Evolutionary conservation across 1,140 invertebrate genomes (phyloP).

Genomic region (Nephotettix cincticeps): DNA sequence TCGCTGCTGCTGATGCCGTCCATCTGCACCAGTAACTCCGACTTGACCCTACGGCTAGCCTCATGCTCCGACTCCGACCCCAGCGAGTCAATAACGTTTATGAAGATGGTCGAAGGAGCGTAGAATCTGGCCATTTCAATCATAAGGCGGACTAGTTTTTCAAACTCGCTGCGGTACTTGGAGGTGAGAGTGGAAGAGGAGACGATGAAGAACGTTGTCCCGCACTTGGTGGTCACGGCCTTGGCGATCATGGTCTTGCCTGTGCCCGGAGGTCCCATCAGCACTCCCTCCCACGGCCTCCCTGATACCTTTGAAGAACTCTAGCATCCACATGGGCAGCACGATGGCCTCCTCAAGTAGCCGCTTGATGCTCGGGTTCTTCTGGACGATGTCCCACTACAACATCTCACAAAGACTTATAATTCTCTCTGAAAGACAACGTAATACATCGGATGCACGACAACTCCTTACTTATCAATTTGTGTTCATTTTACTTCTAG

Average conservation of each 20-base stretch:
- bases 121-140: conserved; percentile 99
- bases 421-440: too few species aligned
- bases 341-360: conserved; percentile 97
- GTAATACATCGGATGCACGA: too few species aligned
- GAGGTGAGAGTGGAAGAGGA: conserved; percentile 96
- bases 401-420: too few species aligned
- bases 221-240: conserved; percentile 98
- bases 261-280: conserved; percentile 96
- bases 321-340: conserved; percentile 96
- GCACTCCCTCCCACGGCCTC: conserved; percentile 89
- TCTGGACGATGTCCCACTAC: conserved; percentile 97
- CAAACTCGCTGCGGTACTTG: conserved; percentile 98
- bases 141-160: conserved; percentile 94
- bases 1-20: conserved; percentile 84
- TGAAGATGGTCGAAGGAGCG: conserved; percentile 98
- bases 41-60: conserved; percentile 95
- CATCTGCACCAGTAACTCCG: conserved; percentile 98
- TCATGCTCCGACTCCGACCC: conserved; percentile 98
- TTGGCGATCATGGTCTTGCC: conserved; percentile 99
- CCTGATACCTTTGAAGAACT: conserved; percentile 89
- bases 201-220: conserved; percentile 99
- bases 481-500: too few species aligned
- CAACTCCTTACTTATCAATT: too few species aligned
- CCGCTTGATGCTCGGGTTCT: conserved; percentile 95
- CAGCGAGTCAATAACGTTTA: conserved; percentile 99